Percentiles rank a stretch among this genome's conserved stretches.
Evolutionary conservation across 1,140 invertebrate genomes (phyloP).

Genomic region (Halyomorpha halys): DNA sequence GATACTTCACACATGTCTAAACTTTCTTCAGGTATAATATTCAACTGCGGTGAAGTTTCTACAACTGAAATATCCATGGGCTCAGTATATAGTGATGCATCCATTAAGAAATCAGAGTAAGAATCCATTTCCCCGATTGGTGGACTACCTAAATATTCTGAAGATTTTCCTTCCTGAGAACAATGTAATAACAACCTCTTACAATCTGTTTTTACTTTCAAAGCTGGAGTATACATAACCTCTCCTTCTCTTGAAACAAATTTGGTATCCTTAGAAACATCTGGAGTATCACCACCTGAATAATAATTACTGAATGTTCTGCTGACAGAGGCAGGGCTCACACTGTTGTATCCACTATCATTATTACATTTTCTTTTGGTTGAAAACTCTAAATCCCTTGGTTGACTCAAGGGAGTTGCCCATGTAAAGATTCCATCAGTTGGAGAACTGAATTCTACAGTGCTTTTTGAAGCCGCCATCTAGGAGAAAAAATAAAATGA

Average conservation of each 20-base stretch:
- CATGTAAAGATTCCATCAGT: conserved; percentile 15
- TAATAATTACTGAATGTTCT: not conserved
- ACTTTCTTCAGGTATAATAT: conserved; percentile 2
- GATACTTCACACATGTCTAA: not conserved
- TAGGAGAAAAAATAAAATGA: not conserved
- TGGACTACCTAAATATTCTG: not conserved
- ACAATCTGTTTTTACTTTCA: not conserved
- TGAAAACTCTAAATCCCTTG: conserved; percentile 4
- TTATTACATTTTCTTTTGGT: conserved; percentile 24
- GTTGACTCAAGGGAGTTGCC: not conserved
- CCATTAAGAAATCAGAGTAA: conserved; percentile 24
- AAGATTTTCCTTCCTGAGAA: not conserved
- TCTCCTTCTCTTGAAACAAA: not conserved
- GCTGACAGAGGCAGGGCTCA: not conserved
- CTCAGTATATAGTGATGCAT: conserved; percentile 24
- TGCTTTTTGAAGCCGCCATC: conserved; percentile 19
- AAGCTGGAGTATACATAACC: not conserved
- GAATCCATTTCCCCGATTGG: conserved; percentile 4
- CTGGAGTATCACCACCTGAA: not conserved
- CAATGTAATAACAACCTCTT: not conserved
- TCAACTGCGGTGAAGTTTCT: not conserved
- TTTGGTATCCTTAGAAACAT: not conserved
- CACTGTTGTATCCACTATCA: conserved; percentile 27
- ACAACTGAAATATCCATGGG: conserved; percentile 14
- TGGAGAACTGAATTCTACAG: conserved; percentile 13